A percentile compares a stretch with the other conserved stretches of the same genome.
Evolutionary conservation across 2,113 vertebrate species (phyloP).

Genomic region (Dipodomys stephensi): DNA sequence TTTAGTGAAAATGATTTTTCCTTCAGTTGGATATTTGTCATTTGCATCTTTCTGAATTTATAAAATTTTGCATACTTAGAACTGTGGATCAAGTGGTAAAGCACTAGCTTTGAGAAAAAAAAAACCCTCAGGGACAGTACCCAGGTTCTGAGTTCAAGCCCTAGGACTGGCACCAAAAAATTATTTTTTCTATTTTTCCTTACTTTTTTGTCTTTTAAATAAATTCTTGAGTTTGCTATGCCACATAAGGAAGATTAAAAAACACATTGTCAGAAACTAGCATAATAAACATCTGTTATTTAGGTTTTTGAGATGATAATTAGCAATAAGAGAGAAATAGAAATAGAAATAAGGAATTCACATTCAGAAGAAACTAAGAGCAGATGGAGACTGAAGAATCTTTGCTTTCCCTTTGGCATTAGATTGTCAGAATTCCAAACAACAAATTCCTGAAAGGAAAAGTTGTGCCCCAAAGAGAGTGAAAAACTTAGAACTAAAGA

Average conservation of each 20-base stretch:
- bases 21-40: slow-evolving; percentile 7
- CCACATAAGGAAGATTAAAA: not conserved
- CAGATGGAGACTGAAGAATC: not conserved
- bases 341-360: not conserved
- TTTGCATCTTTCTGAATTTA: slow-evolving; percentile 22
- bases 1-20: slow-evolving; percentile 12
- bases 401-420: slow-evolving; percentile 13
- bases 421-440: not conserved
- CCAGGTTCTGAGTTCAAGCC: no score
- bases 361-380: not conserved
- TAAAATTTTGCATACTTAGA: slow-evolving; percentile 8
- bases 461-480: not conserved
- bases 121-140: no score
- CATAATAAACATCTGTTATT: not conserved
- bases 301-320: not conserved
- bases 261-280: not conserved
- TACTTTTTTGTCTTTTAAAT: not conserved
- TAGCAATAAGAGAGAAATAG: no score
- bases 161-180: no score
- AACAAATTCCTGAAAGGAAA: not conserved
- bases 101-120: no score
- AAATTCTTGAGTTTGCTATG: slow-evolving; percentile 24
- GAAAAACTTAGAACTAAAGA: slow-evolving; percentile 11
- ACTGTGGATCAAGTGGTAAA: no score
- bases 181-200: not conserved